Evolutionary conservation across 2,113 vertebrate genomes (phyloP).

Genomic region (Isichthys henryi): DNA sequence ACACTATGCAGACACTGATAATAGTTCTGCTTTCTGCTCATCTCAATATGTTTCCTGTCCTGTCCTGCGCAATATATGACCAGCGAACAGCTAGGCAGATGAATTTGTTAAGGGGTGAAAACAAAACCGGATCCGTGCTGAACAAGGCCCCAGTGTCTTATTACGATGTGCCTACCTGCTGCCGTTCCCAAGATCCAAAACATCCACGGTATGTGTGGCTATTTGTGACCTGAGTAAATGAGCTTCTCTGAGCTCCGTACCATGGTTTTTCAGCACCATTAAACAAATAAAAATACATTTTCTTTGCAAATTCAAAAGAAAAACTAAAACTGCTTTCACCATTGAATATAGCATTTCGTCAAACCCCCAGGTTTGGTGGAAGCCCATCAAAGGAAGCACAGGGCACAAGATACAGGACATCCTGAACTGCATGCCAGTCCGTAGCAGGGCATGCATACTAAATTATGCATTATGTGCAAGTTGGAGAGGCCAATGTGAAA

Average conservation of each 20-base stretch:
- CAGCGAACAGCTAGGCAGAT: not conserved
- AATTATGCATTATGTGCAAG: not conserved
- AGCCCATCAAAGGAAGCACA: not conserved
- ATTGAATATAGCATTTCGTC: not conserved
- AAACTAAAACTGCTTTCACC: not conserved
- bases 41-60: not conserved
- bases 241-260: not conserved
- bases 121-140: not conserved
- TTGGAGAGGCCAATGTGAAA: not conserved
- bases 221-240: not conserved
- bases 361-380: not conserved
- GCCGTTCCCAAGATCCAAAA: not conserved
- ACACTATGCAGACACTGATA: not conserved
- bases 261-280: not conserved
- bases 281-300: not conserved
- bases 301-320: not conserved
- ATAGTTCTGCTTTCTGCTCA: not conserved
- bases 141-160: not conserved
- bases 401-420: not conserved
- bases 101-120: not conserved
- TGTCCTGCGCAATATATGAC: not conserved
- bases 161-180: not conserved
- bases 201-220: not conserved
- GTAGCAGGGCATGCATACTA: not conserved
- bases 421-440: not conserved